Percentiles rank a stretch among this genome's conserved stretches.
phyloP scores from a whole-genome alignment of 2,113 vertebrate genomes.

The Nothobranchius kuhntae region DNA sequence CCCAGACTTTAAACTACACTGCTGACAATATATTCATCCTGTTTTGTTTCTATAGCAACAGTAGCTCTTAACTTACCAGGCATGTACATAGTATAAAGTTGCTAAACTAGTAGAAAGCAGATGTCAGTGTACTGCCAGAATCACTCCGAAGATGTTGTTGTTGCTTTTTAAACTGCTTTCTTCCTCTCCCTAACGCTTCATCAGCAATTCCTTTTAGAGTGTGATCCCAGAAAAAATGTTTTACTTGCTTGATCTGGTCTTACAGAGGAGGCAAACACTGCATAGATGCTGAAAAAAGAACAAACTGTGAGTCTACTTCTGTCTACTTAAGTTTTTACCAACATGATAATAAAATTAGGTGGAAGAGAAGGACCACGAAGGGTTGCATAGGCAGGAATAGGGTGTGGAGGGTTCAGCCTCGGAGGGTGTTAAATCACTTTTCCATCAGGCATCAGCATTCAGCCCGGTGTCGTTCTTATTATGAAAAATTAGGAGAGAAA shows the following conservation, averaged over 20 bases:
- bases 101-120: slow-evolving; percentile 68
- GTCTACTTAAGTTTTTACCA: slow-evolving; percentile 60
- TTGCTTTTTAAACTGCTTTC: slow-evolving; percentile 38
- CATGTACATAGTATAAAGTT: slow-evolving; percentile 58
- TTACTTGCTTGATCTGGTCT: slow-evolving; percentile 59
- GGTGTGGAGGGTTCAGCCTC: slow-evolving; percentile 63
- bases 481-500: no score
- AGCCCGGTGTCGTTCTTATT: no score
- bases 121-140: slow-evolving; percentile 57
- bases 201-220: slow-evolving; percentile 46
- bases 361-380: slow-evolving; percentile 49
- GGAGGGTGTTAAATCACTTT: slow-evolving; percentile 73
- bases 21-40: slow-evolving; percentile 64
- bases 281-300: slow-evolving; percentile 17
- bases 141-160: slow-evolving; percentile 52
- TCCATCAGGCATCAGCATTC: slow-evolving; percentile 57
- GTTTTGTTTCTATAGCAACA: slow-evolving; percentile 80
- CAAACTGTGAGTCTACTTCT: slow-evolving; percentile 18
- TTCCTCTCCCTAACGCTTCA: slow-evolving; percentile 64
- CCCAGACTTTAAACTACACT: slow-evolving; percentile 45
- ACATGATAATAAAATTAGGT: slow-evolving; percentile 27
- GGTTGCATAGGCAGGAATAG: slow-evolving; percentile 56
- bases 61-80: slow-evolving; percentile 50
- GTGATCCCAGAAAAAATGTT: slow-evolving; percentile 19
- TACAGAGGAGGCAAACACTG: slow-evolving; percentile 43